Evolutionary conservation across 2,888 invertebrate species (phyloP).

Genomic region (Stegana nigrithorax): DNA sequence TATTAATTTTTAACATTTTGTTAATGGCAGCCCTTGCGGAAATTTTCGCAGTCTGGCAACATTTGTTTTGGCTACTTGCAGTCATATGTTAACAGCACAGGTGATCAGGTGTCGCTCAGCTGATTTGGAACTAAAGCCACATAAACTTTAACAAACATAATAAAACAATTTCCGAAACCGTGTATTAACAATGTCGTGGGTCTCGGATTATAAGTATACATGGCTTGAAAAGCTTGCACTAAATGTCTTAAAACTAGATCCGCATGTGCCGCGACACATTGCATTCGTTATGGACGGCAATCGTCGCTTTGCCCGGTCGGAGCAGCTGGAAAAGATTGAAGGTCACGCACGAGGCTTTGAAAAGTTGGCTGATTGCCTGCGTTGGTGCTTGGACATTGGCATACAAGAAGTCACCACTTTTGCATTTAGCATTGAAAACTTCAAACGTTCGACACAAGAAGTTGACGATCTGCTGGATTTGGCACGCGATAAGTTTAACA

Average conservation of each 20-base stretch:
- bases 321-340: slow-evolving; percentile 78
- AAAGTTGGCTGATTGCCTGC: slow-evolving; percentile 82
- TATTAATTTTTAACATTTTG: no score
- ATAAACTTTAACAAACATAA: no score
- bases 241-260: slow-evolving; percentile 78
- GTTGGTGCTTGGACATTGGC: slow-evolving; percentile 89
- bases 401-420: slow-evolving; percentile 96
- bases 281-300: slow-evolving; percentile 99
- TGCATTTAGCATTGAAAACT: slow-evolving; percentile 99
- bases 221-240: slow-evolving; percentile 82
- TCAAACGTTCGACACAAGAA: slow-evolving; percentile 90
- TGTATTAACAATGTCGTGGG: slow-evolving; percentile 83
- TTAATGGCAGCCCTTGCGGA: no score
- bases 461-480: slow-evolving; percentile 89
- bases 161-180: no score
- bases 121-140: no score
- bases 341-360: slow-evolving; percentile 87
- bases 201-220: slow-evolving; percentile 79
- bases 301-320: slow-evolving; percentile 88
- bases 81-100: no score
- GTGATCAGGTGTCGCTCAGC: no score
- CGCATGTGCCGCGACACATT: slow-evolving; percentile 89
- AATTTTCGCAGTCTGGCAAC: no score
- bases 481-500: slow-evolving; percentile 86
- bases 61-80: no score